Evolutionary conservation across 2,888 invertebrate genomes (phyloP), one percentile per base, ranked within the genome.

Genomic region (Endotricha flammealis): DNA sequence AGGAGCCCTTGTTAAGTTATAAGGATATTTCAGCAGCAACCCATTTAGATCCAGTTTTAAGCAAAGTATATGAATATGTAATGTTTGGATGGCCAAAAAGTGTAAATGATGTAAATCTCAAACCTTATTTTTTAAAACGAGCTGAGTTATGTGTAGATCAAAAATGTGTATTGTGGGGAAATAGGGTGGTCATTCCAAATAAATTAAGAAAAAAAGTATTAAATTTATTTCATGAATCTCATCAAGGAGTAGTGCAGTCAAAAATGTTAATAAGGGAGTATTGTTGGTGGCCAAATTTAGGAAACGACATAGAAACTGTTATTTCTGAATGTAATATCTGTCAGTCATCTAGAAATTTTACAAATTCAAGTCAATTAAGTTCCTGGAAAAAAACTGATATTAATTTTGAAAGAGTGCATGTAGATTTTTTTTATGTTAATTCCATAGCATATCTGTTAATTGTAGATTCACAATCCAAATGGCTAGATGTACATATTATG

Each of bases 401-500:
- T 7, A 28, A 20, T 9, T 35, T 35, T 35, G 34, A 29, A 28
- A 28, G 34, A 22, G 29, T 35, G 13, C 28, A 35, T 35, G 28
- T 35, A 3, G 34, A 35, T 35, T 35, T 35, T 28, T 35, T 35
- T 35, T 12, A 12, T 10, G 1, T n/a, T 17, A 20, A 35, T 12
- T 35, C 34, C 8, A 12, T 16, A 6, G 6, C 16, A 4, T 16
- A 34, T 24, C 14, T 39, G 7, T 27, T 34, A 20, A 35, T 39
- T 10, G 24, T 33, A 5, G 36, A 41, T 34, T 36, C 41, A 0
- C 25, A 14, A 12, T 37, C 36, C 8, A 41, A 37, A n/a, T 37
- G 33, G 31, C 9, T 33, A 11, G 33, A 41, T 27, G 33, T 40
- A n/a, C 32, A 36, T 16, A 33, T 32, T 2, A 39, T 35, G 31